Conservation (phyloP, 2,888 invertebrate species). For the Sesia bembeciformis region DNA sequence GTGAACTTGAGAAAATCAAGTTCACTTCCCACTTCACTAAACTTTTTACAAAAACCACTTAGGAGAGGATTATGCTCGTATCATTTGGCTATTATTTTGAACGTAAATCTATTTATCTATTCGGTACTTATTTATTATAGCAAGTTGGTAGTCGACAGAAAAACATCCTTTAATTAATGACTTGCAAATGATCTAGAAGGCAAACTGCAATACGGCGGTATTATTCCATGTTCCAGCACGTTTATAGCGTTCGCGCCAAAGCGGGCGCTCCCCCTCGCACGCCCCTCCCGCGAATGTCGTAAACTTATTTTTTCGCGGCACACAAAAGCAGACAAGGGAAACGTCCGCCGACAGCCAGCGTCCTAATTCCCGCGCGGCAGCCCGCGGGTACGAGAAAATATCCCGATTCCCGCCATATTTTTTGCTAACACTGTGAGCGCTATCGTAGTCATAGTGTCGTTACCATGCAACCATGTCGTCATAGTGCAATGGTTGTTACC, state of each 20-base stretch:
- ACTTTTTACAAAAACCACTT: too few species aligned
- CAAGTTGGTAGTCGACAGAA: too few species aligned
- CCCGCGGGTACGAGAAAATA: conserved; percentile 15
- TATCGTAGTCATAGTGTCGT: neutral
- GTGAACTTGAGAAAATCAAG: too few species aligned
- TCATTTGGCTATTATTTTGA: too few species aligned
- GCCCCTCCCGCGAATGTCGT: conserved; percentile 6
- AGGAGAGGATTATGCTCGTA: too few species aligned
- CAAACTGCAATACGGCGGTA: neutral
- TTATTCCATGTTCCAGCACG: neutral
- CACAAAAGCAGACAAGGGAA: conserved; percentile 14
- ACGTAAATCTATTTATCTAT: too few species aligned
- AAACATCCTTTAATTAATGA: too few species aligned
- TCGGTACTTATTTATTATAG: too few species aligned
- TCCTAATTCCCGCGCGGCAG: conserved; percentile 18
- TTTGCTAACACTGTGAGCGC: neutral
- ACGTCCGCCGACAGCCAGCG: conserved; percentile 12
- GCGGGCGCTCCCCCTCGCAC: conserved; percentile 4
- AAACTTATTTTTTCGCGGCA: conserved; percentile 19
- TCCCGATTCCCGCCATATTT: neutral
- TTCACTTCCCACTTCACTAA: too few species aligned
- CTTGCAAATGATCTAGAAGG: neutral
- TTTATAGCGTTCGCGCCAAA: conserved; percentile 5
- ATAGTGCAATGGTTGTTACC: too few species aligned
- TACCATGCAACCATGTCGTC: too few species aligned